phyloP scores from a whole-genome alignment of 2,888 invertebrate species.

The Augiades crinisus region DNA sequence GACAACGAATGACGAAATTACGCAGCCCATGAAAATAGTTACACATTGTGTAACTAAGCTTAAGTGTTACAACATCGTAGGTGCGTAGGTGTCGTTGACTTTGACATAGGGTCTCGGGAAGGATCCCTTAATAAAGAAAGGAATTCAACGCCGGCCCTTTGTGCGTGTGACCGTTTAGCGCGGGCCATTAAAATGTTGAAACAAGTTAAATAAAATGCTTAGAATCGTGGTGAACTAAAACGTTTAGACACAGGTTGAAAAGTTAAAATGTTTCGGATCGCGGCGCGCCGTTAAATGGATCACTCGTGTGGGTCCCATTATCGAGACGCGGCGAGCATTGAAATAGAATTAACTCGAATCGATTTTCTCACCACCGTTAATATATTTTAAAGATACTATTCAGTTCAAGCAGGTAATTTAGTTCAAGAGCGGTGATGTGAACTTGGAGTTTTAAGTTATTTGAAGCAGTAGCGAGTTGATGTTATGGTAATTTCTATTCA shows the following conservation, averaged over 20 bases:
- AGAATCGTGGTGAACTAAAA: slow-evolving; percentile 26
- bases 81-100: slow-evolving; percentile 43
- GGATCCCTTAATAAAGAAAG: slow-evolving; percentile 41
- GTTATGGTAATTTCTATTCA: slow-evolving; percentile 1
- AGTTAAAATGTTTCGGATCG: slow-evolving; percentile 26
- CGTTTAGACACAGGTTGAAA: slow-evolving; percentile 23
- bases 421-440: no score
- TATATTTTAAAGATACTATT: neutral
- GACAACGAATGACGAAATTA: slow-evolving; percentile 4
- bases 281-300: slow-evolving; percentile 10
- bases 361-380: neutral
- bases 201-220: slow-evolving; percentile 25
- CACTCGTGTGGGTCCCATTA: slow-evolving; percentile 3
- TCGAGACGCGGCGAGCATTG: neutral
- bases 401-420: no score
- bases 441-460: neutral
- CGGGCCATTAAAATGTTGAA: slow-evolving; percentile 30
- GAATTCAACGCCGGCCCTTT: slow-evolving; percentile 32
- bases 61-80: neutral
- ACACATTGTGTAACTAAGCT: slow-evolving; percentile 16
- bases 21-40: slow-evolving; percentile 13
- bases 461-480: neutral
- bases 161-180: slow-evolving; percentile 34
- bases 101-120: slow-evolving; percentile 40
- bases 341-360: slow-evolving; percentile 11